Evolutionary conservation across 2,113 vertebrate species (phyloP).

Genomic region (Apaloderma vittatum): DNA sequence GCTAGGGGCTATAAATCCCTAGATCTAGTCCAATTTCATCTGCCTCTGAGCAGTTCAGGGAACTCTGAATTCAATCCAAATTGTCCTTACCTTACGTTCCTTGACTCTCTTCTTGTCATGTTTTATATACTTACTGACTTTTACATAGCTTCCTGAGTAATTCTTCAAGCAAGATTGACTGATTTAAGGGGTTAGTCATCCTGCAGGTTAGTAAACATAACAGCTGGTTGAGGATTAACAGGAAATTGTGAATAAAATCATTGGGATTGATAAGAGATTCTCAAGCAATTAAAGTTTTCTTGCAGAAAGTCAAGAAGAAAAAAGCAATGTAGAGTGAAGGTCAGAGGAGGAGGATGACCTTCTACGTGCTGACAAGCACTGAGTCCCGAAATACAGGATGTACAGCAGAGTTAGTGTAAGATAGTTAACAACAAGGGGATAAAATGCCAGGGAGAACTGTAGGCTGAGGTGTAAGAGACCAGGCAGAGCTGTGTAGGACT

Average conservation of each 20-base stretch:
- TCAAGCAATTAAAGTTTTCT: slow-evolving; percentile 60
- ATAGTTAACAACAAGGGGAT: background rate
- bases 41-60: slow-evolving; percentile 1
- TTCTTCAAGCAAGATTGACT: slow-evolving; percentile 60
- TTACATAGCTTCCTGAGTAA: slow-evolving; percentile 35
- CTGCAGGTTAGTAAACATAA: slow-evolving; percentile 70
- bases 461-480: background rate
- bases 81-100: background rate
- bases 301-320: background rate
- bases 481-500: background rate
- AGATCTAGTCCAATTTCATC: slow-evolving; percentile 20
- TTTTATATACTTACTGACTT: slow-evolving; percentile 60
- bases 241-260: slow-evolving; percentile 67
- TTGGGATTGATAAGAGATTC: slow-evolving; percentile 60
- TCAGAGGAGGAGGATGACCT: slow-evolving; percentile 21
- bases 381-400: background rate
- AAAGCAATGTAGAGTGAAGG: background rate
- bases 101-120: background rate
- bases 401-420: background rate
- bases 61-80: slow-evolving; percentile 6
- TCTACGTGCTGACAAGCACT: background rate
- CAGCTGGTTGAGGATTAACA: slow-evolving; percentile 69
- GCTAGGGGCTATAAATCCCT: background rate
- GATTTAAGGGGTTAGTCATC: slow-evolving; percentile 31
- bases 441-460: background rate